A percentile compares a stretch with the other conserved stretches of the same genome.
phyloP scores from a whole-genome alignment of 2,113 vertebrate species.

The Cromileptes altivelis region DNA sequence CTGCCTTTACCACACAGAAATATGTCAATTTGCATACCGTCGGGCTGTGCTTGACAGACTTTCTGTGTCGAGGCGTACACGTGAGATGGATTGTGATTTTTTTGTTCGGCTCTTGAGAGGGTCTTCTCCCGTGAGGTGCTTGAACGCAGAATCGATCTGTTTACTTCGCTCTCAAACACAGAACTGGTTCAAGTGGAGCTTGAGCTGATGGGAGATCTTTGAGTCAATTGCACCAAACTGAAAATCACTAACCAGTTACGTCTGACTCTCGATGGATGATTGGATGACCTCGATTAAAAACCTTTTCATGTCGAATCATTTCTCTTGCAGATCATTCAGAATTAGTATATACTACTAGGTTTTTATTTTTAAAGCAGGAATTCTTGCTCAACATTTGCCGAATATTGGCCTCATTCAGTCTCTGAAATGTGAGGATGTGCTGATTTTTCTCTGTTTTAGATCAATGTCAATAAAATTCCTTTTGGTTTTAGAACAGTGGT shows the following conservation, averaged over 20 bases:
- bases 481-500: neutral
- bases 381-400: neutral
- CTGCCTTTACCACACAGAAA: slow-evolving; percentile 5
- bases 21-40: slow-evolving; percentile 40
- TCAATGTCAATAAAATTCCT: neutral
- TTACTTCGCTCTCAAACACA: slow-evolving; percentile 47
- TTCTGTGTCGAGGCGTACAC: neutral
- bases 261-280: slow-evolving; percentile 26
- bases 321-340: neutral
- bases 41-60: slow-evolving; percentile 3
- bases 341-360: slow-evolving; percentile 2
- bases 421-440: neutral
- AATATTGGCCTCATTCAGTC: neutral
- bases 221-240: slow-evolving; percentile 38
- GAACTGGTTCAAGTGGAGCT: slow-evolving; percentile 42
- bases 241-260: slow-evolving; percentile 49
- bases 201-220: slow-evolving; percentile 21
- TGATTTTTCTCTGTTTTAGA: neutral
- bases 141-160: slow-evolving; percentile 69
- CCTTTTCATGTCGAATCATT: slow-evolving; percentile 1
- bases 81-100: slow-evolving; percentile 16
- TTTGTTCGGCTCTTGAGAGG: slow-evolving; percentile 31
- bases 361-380: neutral
- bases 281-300: slow-evolving; percentile 12
- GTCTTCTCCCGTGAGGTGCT: slow-evolving; percentile 41